Evolutionary conservation across 2,888 invertebrate genomes (phyloP), one percentile per base, ranked within the genome.

Genomic region (Torymus aiolomorphi): DNA sequence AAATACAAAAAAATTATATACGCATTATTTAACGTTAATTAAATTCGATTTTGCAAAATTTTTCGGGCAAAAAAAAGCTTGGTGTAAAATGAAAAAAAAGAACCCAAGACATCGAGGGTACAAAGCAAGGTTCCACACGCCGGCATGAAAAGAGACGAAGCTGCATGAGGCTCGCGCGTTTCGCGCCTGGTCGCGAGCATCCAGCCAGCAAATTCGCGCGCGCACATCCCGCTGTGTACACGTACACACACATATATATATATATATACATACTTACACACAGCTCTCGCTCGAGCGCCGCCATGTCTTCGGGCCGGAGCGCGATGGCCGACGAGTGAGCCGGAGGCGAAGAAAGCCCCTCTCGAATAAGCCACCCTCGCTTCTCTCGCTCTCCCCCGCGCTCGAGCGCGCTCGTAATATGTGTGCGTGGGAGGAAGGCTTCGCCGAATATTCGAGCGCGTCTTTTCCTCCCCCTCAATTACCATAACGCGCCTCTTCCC

Each of bases 401-500:
- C 51, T 16, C 13, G 51, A 52, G 62, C 16, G 67, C 70, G 42
- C 51, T 16, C 13, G 51, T 66, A 72, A 61, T 71, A 51, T 49
- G 18, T 12, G 18, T 14, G n/a, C 49, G 51, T 14, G 11, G 67
- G 61, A 62, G 20, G 66, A 76, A 75, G 42, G 16, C 16, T 31
- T 69, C 20, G 20, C 20, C 65, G 49, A 31, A 42, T 42, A 84
- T 84, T 83, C 83, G 83, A 83, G 82, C 83, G 76, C 80, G 81
- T 81, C 78, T 71, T 76, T 78, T 80, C 76, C 84, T 83, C 83
- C 78, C 82, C 78, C 83, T 71, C 85, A 83, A 85, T 84, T 83
- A 84, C 84, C 85, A 84, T 84, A 83, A 82, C 83, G 82, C 82
- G 72, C 81, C 82, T 83, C 61, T 14, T 12, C 13, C 63, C 42